Evolutionary conservation across 2,113 vertebrate species (phyloP).

Genomic region (Parus major): DNA sequence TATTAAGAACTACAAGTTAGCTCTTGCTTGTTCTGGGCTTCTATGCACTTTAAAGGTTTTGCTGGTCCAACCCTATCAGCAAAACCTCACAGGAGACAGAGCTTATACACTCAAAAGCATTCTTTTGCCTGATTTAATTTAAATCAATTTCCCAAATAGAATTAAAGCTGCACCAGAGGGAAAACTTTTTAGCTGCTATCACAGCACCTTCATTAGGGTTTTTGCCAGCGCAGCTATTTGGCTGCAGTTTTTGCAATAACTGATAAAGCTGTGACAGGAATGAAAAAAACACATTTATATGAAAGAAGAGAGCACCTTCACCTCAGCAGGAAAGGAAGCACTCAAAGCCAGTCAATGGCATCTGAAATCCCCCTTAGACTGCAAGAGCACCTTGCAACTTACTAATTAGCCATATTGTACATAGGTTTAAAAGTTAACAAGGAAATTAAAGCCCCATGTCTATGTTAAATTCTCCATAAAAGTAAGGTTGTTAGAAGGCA

Average conservation of each 20-base stretch:
- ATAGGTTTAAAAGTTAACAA: background rate
- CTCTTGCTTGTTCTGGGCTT: constrained; percentile 25
- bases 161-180: constrained; percentile 57
- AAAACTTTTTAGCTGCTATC: constrained; percentile 42
- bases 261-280: background rate
- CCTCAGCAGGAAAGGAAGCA: background rate
- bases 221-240: constrained; percentile 46
- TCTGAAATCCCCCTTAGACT: background rate
- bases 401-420: background rate
- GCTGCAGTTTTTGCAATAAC: background rate
- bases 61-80: background rate
- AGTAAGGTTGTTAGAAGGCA: background rate
- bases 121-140: constrained; percentile 57
- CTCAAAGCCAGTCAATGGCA: background rate
- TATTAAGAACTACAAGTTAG: constrained; percentile 18
- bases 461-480: background rate
- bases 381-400: background rate
- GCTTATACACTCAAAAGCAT: constrained; percentile 35
- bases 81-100: constrained; percentile 35
- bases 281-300: background rate
- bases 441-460: background rate
- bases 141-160: constrained; percentile 54
- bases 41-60: background rate
- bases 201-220: constrained; percentile 46
- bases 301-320: background rate